Evolutionary conservation across 2,797 vertebrate species (phyloP).

Genomic region (Eurystomus glaucurus): DNA sequence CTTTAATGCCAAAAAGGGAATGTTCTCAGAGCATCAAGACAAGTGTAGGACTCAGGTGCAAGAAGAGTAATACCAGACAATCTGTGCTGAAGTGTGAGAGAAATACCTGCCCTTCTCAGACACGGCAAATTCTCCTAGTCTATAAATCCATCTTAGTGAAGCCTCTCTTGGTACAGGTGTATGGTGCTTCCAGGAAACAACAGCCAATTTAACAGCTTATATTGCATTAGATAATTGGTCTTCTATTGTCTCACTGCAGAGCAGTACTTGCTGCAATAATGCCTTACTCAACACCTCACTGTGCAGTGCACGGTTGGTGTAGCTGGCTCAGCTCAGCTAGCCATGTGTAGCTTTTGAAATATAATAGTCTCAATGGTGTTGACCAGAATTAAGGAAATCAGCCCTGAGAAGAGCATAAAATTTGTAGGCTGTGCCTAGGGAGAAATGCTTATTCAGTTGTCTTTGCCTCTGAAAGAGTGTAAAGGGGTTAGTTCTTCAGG

Average conservation of each 20-base stretch:
- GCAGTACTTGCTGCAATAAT: not conserved
- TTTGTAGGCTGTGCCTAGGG: not conserved
- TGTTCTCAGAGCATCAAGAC: not conserved
- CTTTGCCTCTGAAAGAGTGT: not conserved
- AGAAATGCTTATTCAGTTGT: not conserved
- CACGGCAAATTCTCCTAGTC: not conserved
- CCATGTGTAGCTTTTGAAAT: not conserved
- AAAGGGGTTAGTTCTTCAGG: not conserved
- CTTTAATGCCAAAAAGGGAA: not conserved
- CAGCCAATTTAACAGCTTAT: not conserved
- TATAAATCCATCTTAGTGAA: not conserved
- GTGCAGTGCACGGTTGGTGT: not conserved
- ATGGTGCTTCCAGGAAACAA: not conserved
- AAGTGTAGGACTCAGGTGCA: not conserved
- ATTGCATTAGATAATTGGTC: not conserved
- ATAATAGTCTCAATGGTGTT: not conserved
- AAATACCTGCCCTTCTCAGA: not conserved
- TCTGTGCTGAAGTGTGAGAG: not conserved
- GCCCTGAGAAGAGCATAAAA: not conserved
- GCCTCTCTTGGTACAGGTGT: not conserved
- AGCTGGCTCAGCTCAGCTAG: not conserved
- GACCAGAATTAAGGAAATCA: not conserved
- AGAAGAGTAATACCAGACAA: not conserved
- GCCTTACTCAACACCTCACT: not conserved
- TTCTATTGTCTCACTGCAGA: not conserved